phyloP scores from a whole-genome alignment of 2,888 invertebrate species.

The Lepidocyrtoides sp. region DNA sequence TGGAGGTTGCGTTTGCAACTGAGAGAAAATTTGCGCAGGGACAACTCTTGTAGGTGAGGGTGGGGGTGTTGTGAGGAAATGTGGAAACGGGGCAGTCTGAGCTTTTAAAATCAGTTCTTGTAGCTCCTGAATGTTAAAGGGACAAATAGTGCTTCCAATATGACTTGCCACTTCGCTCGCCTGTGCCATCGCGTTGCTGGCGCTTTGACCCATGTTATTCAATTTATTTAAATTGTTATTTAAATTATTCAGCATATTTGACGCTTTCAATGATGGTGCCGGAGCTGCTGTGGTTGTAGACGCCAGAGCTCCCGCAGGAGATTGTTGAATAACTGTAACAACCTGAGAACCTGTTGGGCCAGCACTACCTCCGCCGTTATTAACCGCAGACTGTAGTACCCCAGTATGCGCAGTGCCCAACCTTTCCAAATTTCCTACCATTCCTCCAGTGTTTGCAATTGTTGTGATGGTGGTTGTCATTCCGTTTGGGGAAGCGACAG shows the following conservation, averaged over 20 bases:
- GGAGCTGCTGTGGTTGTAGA: background rate
- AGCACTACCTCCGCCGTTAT: background rate
- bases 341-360: slow-evolving; percentile 43
- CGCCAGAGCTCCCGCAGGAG: background rate
- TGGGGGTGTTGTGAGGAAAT: slow-evolving; percentile 50
- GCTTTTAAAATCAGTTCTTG: slow-evolving; percentile 63
- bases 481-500: background rate
- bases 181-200: background rate
- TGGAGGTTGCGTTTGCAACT: no score
- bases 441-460: slow-evolving; percentile 56
- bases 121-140: slow-evolving; percentile 49
- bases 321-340: slow-evolving; percentile 65
- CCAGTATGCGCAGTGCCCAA: slow-evolving; percentile 2
- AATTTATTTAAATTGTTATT: no score
- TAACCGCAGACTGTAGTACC: background rate
- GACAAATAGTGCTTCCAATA: slow-evolving; percentile 37
- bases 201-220: slow-evolving; percentile 38
- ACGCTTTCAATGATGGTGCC: background rate
- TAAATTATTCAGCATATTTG: no score
- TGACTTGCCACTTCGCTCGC: slow-evolving; percentile 16
- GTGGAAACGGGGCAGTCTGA: slow-evolving; percentile 42
- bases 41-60: background rate
- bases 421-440: slow-evolving; percentile 42
- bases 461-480: slow-evolving; percentile 76
- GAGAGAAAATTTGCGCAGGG: background rate